These are phyloP conservation scores for Callorhinus ursinus DNA, from an alignment of 2,113 vertebrate species.

Conservation along the genomic window DNA sequence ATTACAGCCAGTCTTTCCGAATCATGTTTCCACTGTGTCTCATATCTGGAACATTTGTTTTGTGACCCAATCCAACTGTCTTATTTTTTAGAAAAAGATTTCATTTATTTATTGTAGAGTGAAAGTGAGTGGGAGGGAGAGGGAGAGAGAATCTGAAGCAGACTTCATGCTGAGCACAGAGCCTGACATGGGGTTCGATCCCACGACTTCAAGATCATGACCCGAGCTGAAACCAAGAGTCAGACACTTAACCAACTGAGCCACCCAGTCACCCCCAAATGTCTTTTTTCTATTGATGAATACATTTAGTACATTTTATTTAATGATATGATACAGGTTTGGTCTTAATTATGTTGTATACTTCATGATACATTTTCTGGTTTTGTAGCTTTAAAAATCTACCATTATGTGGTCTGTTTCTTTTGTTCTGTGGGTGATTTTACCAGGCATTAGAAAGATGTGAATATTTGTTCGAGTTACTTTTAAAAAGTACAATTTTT, in stretches of 20 bases:
- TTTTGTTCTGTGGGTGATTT: not conserved
- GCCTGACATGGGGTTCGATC: not conserved
- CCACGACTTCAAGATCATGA: not conserved
- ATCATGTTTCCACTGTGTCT: not conserved
- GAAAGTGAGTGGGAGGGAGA: too few species aligned
- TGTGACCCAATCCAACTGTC: not conserved
- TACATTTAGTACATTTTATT: not conserved
- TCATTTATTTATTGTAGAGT: not conserved
- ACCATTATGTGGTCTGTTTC: not conserved
- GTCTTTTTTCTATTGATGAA: not conserved
- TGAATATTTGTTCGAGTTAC: not conserved
- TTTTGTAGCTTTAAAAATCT: conserved; percentile 6
- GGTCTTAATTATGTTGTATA: not conserved
- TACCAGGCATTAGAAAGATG: not conserved
- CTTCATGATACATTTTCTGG: not conserved
- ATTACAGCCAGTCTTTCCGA: not conserved
- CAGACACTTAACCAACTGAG: accelerated
- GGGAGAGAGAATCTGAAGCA: not conserved
- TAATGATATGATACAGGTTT: not conserved
- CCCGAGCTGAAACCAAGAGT: not conserved
- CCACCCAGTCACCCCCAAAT: not conserved
- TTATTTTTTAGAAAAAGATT: not conserved
- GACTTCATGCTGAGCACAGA: not conserved
- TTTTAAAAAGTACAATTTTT: not conserved
- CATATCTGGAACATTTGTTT: not conserved